Conservation (phyloP, 1,140 invertebrate genomes). For the Marisa cornuarietis region DNA sequence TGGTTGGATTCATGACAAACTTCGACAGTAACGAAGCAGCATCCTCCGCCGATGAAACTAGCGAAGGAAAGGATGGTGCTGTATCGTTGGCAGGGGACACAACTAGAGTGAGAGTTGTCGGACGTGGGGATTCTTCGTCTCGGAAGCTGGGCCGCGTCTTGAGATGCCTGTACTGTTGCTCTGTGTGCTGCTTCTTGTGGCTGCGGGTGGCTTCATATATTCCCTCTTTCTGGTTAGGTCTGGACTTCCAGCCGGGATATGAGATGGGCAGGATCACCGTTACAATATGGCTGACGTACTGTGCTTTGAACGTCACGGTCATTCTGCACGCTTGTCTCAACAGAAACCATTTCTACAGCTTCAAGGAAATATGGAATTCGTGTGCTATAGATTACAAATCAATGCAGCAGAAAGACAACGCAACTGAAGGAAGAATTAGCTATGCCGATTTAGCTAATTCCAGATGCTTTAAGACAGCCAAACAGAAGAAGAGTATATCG, state of each 20-base stretch:
- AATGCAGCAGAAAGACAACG: background rate
- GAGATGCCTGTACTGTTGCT: background rate
- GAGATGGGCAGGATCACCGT: background rate
- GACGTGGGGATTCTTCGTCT: too few species aligned
- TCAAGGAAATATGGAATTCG: constrained; percentile 3
- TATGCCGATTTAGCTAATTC: background rate
- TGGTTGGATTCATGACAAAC: too few species aligned
- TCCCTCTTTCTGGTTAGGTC: constrained; percentile 12
- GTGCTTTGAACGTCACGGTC: background rate
- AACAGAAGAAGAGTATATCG: too few species aligned
- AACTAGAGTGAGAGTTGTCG: too few species aligned
- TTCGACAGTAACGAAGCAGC: too few species aligned
- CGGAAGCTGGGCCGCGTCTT: too few species aligned
- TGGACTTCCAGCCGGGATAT: constrained; percentile 4
- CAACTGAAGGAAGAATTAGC: background rate
- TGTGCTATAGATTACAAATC: background rate
- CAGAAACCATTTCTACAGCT: background rate
- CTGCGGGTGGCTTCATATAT: background rate
- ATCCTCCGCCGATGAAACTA: too few species aligned
- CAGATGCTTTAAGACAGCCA: background rate
- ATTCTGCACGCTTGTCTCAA: background rate
- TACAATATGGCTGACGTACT: background rate
- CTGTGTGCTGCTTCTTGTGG: constrained; percentile 4
- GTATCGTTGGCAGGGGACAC: too few species aligned
- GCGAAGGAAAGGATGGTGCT: too few species aligned